phyloP scores from a whole-genome alignment of 2,888 invertebrate species.

The Drosophila fungiperda region DNA sequence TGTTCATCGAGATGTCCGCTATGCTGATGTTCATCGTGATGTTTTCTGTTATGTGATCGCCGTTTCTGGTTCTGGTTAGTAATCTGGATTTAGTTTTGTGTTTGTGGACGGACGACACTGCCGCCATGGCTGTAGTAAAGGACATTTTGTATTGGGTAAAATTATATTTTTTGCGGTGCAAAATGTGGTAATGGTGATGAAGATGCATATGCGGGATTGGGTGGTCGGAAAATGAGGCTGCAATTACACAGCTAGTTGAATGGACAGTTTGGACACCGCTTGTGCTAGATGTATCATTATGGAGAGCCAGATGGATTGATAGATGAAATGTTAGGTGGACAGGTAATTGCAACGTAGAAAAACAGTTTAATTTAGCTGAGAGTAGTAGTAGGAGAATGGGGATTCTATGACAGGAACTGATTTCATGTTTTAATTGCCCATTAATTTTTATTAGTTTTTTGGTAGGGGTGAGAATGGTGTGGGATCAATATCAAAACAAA shows the following conservation, averaged over 20 bases:
- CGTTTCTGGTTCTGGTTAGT: no score
- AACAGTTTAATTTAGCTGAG: slow-evolving; percentile 43
- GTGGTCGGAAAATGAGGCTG: slow-evolving; percentile 28
- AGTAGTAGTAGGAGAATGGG: no score
- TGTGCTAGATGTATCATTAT: slow-evolving; percentile 47
- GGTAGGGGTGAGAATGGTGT: no score
- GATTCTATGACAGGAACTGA: no score
- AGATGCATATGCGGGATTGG: neutral
- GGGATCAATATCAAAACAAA: no score
- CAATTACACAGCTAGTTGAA: slow-evolving; percentile 67
- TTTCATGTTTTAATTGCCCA: no score
- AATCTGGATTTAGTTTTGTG: no score
- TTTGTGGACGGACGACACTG: no score
- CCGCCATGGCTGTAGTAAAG: slow-evolving; percentile 34
- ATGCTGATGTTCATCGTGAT: neutral
- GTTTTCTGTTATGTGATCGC: neutral
- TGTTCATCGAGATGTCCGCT: neutral
- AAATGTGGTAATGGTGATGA: neutral
- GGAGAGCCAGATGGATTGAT: slow-evolving; percentile 26
- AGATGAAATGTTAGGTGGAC: slow-evolving; percentile 55
- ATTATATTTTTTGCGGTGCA: slow-evolving; percentile 4
- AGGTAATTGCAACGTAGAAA: slow-evolving; percentile 58
- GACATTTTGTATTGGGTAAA: slow-evolving; percentile 39
- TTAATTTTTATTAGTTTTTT: no score
- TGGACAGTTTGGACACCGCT: slow-evolving; percentile 59